Conservation (phyloP, 2,888 invertebrate species). For the Eulithis prunata region DNA sequence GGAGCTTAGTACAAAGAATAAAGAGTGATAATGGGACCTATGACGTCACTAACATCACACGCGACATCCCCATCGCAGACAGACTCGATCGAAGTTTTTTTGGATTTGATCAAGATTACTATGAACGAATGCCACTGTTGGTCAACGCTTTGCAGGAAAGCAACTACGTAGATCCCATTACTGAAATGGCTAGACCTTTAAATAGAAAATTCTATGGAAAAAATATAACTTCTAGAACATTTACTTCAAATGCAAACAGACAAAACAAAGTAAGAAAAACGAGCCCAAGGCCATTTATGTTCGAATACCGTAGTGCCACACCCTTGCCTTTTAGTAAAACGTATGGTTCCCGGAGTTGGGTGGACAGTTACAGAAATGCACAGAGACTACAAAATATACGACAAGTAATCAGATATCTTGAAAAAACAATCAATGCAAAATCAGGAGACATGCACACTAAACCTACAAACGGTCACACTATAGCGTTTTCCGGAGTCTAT, state of each 20-base stretch:
- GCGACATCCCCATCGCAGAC: slow-evolving; percentile 69
- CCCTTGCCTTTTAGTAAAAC: slow-evolving; percentile 72
- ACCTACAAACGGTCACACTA: slow-evolving; percentile 58
- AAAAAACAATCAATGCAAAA: slow-evolving; percentile 76
- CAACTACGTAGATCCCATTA: slow-evolving; percentile 61
- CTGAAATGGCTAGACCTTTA: slow-evolving; percentile 52
- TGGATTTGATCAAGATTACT: slow-evolving; percentile 78
- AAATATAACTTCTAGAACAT: slow-evolving; percentile 22
- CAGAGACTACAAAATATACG: slow-evolving; percentile 75
- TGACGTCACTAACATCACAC: slow-evolving; percentile 45
- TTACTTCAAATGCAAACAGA: slow-evolving; percentile 43
- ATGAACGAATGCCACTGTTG: slow-evolving; percentile 76
- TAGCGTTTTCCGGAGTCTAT: slow-evolving; percentile 73
- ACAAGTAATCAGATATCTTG: slow-evolving; percentile 74
- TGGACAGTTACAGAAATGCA: slow-evolving; percentile 74
- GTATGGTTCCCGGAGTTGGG: slow-evolving; percentile 70
- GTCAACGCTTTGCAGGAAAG: slow-evolving; percentile 78
- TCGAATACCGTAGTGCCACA: slow-evolving; percentile 69
- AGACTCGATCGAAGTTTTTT: slow-evolving; percentile 72
- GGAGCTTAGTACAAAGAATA: slow-evolving; percentile 70
- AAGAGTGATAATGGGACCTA: slow-evolving; percentile 50
- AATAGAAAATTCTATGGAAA: slow-evolving; percentile 36
- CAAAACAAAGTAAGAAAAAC: slow-evolving; percentile 62
- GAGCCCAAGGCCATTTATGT: slow-evolving; percentile 81
- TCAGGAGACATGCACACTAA: slow-evolving; percentile 67